Evolutionary conservation across 2,113 vertebrate species (phyloP), one percentile per base, ranked within the genome.

Genomic region (Nibea coibor): DNA sequence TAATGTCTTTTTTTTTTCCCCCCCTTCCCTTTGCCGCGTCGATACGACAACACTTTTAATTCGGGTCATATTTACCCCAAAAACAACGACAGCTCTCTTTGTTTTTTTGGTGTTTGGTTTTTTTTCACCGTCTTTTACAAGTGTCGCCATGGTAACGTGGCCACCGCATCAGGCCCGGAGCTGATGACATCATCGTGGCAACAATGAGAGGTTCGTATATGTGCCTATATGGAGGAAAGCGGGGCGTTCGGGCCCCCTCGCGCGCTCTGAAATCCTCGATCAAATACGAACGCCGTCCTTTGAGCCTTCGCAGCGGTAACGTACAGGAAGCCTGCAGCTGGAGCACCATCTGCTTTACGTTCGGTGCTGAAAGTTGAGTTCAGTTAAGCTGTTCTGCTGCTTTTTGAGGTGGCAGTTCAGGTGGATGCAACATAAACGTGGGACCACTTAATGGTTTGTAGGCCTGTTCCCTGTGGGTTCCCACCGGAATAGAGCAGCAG

Each of bases 181-280:
- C 79, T 89, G 89, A 94, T 91, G 88, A 86, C 88, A 88, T 94
- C 76, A 82, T 82, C 19, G 78, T 88, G 75, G 87, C 87, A 91
- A 91, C 87, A 87, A 84, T 82, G 87, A 88, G 83, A 85, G 64
- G 70, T 75, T 80, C 65, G 56, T 76, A 68, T 45, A 63, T 45
- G 59, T 80, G 63, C 70, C 78, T 53, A 73, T 78, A 73, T 71
- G 51, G 57, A 31, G 24, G 22, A 69, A 68, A 58, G 39, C 43
- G 1, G 51, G 53, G 1, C 9, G 11, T 45, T 63, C 24, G 56
- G 72, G 24, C 22, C 45, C 24, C 63, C 73, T 72, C 68, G 19
- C 61, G 19, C 47, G 2, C 48, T 71, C 72, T 54, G 43, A 79
- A 67, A 75, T 26, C 56, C 62, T 48, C 5, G 1, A 67, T 77